These are phyloP conservation scores for Parnassius mnemosyne DNA, from an alignment of 2,888 invertebrate genomes.

Conservation along the genomic window DNA sequence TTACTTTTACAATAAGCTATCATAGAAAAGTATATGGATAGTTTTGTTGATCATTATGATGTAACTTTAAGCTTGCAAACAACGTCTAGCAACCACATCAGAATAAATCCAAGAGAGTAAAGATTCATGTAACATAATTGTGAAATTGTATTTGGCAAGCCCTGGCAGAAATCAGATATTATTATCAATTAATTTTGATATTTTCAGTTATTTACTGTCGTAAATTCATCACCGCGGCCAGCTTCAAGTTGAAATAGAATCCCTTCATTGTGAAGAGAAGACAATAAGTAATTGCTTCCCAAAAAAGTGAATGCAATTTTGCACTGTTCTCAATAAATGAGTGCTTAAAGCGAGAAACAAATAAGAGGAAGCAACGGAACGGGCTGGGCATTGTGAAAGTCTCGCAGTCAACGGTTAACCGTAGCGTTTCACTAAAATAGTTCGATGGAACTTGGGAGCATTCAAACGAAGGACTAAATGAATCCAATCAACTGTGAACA, in stretches of 20 bases:
- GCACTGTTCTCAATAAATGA: conserved; percentile 48
- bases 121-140: no score
- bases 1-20: no score
- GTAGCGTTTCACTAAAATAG: conserved; percentile 51
- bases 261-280: conserved; percentile 28
- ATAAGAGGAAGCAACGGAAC: conserved; percentile 55
- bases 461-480: conserved; percentile 56
- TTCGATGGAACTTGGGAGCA: conserved; percentile 42
- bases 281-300: conserved; percentile 47
- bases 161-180: no score
- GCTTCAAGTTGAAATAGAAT: conserved; percentile 16
- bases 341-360: conserved; percentile 50
- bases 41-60: no score
- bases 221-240: not conserved
- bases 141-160: no score
- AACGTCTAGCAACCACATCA: no score
- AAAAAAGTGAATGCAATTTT: conserved; percentile 39
- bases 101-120: no score
- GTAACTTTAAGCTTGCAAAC: no score
- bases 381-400: conserved; percentile 52
- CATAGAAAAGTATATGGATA: no score
- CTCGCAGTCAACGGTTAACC: conserved; percentile 52
- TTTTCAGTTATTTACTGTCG: not conserved
- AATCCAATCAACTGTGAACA: conserved; percentile 65
- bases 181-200: no score